These are phyloP conservation scores for Marmota monax DNA, from an alignment of 2,113 vertebrate species.

Conservation along the genomic window DNA sequence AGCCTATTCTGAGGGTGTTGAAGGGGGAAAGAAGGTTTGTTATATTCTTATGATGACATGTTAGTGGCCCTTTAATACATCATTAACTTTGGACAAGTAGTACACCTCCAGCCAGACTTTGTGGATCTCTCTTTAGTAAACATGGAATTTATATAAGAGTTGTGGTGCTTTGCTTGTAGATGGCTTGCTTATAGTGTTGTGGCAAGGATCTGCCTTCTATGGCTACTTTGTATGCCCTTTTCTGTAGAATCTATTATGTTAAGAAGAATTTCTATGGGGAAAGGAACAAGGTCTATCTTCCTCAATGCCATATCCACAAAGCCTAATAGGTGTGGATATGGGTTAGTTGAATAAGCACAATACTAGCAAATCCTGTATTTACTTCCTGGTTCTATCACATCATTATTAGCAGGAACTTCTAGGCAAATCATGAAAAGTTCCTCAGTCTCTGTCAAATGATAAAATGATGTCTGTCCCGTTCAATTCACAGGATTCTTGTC, in stretches of 20 bases:
- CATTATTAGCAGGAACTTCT: conserved; percentile 22
- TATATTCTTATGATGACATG: conserved; percentile 43
- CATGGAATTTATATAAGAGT: not conserved
- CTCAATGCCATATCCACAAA: not conserved
- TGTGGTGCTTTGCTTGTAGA: conserved; percentile 40
- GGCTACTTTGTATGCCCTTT: conserved; percentile 30
- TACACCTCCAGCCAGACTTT: conserved; percentile 28
- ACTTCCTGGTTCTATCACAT: not conserved
- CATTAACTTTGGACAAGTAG: conserved; percentile 61
- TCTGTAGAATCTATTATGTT: conserved; percentile 30
- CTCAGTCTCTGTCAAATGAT: conserved; percentile 15
- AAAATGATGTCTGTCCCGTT: not conserved
- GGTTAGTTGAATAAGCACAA: not conserved
- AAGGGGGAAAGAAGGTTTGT: conserved; percentile 46
- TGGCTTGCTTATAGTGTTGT: not conserved
- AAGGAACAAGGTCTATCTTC: not conserved
- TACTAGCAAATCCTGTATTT: not conserved
- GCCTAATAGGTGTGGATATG: not conserved
- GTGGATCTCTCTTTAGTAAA: conserved; percentile 36
- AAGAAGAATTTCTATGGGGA: not conserved
- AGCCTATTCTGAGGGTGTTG: conserved; percentile 68
- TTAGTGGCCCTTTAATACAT: conserved; percentile 31
- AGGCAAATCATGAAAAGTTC: not conserved
- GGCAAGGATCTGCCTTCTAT: not conserved
- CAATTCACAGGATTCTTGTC: not conserved